phyloP scores from a whole-genome alignment of 1,140 invertebrate species.

The Diorhabda elongata region DNA sequence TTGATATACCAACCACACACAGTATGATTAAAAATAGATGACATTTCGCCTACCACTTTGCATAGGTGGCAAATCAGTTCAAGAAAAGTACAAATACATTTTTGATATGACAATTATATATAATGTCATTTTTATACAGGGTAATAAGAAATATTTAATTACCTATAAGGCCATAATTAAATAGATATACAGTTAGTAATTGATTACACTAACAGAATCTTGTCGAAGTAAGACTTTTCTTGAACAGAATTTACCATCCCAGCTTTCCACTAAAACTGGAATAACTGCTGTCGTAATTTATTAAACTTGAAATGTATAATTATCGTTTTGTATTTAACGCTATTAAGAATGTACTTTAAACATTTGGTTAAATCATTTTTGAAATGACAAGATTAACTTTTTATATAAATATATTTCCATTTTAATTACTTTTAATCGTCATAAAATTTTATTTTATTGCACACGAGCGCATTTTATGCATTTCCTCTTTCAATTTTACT shows the following conservation, averaged over 20 bases:
- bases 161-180: no score
- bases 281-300: constrained; percentile 40
- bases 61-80: constrained; percentile 8
- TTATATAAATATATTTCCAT: background rate
- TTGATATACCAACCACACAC: constrained; percentile 50
- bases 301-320: constrained; percentile 36
- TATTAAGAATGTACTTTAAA: constrained; percentile 32
- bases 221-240: background rate
- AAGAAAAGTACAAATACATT: background rate
- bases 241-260: background rate
- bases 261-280: constrained; percentile 48
- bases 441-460: background rate
- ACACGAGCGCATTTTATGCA: background rate
- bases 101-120: no score
- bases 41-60: constrained; percentile 35
- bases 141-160: no score
- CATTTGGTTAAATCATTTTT: constrained; percentile 22
- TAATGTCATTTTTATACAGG: no score
- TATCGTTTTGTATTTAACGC: constrained; percentile 29
- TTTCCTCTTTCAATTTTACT: background rate
- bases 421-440: background rate
- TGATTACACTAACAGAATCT: no score
- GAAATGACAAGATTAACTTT: constrained; percentile 22
- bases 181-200: no score
- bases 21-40: constrained; percentile 47